Evolutionary conservation across 1,140 invertebrate genomes (phyloP).

Genomic region (Meloidogyne exigua): DNA sequence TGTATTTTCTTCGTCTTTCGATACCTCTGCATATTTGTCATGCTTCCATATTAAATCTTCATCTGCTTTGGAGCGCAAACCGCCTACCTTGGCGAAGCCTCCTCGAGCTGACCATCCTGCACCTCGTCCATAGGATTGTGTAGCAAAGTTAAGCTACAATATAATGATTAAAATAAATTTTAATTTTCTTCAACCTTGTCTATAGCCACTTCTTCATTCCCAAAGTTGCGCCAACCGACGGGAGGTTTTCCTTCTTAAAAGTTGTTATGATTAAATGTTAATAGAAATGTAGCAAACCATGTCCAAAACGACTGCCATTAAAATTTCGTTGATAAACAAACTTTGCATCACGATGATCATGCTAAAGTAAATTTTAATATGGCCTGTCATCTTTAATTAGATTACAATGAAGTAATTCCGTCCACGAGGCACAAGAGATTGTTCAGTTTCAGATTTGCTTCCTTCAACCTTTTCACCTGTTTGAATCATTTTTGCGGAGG

Average conservation of each 20-base stretch:
- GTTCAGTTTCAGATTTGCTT: neutral
- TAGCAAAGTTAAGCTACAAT: neutral
- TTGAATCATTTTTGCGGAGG: neutral
- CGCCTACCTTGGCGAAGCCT: neutral
- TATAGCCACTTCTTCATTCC: neutral
- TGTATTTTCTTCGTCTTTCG: neutral
- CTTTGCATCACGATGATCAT: neutral
- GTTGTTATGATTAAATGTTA: neutral
- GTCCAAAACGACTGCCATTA: neutral
- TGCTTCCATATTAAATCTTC: conserved; percentile 2
- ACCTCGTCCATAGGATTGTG: neutral
- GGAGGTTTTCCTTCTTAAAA: neutral
- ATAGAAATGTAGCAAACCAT: neutral
- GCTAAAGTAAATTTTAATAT: neutral
- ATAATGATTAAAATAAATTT: neutral
- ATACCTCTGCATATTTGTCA: neutral
- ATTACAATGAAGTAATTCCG: neutral
- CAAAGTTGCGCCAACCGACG: neutral
- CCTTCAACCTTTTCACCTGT: neutral
- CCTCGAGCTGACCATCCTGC: neutral
- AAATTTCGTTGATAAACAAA: neutral
- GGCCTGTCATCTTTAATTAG: neutral
- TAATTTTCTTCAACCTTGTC: neutral
- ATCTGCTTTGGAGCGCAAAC: neutral
- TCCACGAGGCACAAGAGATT: neutral